Evolutionary conservation across 37 sponge, comb jelly and placozoan species (phyloP), one percentile per base, ranked within the genome.

Genomic region (Diacarnus erythraeanus): DNA sequence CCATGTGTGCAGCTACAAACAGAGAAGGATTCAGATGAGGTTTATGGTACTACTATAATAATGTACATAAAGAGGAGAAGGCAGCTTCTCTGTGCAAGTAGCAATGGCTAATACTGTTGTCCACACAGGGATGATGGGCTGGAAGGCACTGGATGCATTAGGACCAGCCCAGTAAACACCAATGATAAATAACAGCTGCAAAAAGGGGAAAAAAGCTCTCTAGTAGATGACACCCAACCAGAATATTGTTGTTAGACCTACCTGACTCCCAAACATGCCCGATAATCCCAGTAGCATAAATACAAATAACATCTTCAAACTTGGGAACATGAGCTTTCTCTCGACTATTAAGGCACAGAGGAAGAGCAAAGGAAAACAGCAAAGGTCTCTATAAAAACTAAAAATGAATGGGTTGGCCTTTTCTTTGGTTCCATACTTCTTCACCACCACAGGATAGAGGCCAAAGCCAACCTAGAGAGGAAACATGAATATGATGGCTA

Each of bases 181-280:
- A 22, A 86, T 37, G 51, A 93, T 89, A 42, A 78, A 93, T 10
- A 93, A 34, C 57, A 88, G 66, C 88, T 93, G 69, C 1, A 69
- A 38, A 79, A 4, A 78, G 65, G 12, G 51, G 51, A 12, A 47
- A 47, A 47, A 12, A 47, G 6, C 51, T 47, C 12, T 15, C 10
- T 47, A 15, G 64, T 61, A 6, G 20, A 23, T 54, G 57, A 18
- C 57, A 21, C 18, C 57, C 57, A 54, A 21, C 18, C 29, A 61
- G 64, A 15, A 61, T 23, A 61, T 29, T 27, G 64, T 20, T 29
- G 64, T 23, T 15, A 61, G 3, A 6, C 25, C 26, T 71, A 89
- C 89, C 89, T 89, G 93, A 31, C 73, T 80, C 10, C 85, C 84
- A 65, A 92, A 87, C 93, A 92, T 92, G 23, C 93, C 93, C 29